Conservation (phyloP, 35 echinoderm and acorn worm genomes). For the Heliocidaris erythrogramma region DNA sequence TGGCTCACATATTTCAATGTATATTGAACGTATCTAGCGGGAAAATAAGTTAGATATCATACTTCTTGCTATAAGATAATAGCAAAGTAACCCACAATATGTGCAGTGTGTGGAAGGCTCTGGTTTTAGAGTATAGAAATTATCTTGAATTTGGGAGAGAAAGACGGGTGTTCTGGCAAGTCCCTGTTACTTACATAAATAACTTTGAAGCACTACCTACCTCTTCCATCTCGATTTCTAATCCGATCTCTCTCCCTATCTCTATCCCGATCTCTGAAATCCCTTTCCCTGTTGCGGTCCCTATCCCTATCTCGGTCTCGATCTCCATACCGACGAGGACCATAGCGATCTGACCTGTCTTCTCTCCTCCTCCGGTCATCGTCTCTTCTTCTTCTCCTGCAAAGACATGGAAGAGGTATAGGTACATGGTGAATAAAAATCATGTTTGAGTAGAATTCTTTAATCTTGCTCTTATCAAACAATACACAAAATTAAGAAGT, state of each 20-base stretch:
- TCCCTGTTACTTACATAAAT: background rate
- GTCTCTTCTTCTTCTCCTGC: constrained; percentile 53
- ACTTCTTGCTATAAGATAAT: background rate
- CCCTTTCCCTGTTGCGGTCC: constrained; percentile 25
- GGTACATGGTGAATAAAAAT: background rate
- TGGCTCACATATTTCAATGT: no score
- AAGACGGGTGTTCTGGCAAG: no score
- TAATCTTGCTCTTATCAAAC: no score
- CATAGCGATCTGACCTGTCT: constrained; percentile 50
- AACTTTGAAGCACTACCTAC: background rate
- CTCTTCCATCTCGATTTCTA: constrained; percentile 43
- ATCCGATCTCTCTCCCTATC: constrained; percentile 22
- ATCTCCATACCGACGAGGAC: constrained; percentile 14
- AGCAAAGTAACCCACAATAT: background rate
- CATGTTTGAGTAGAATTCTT: background rate
- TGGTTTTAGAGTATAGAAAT: no score
- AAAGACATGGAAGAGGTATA: background rate
- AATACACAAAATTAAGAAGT: no score
- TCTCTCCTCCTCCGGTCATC: constrained; percentile 57
- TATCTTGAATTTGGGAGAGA: no score
- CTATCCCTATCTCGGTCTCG: constrained; percentile 56
- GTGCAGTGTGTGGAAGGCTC: no score
- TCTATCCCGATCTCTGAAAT: constrained; percentile 49
- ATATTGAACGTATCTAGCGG: no score
- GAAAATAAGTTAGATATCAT: background rate